A percentile compares a stretch with the other conserved stretches of the same genome.
These are phyloP conservation scores for Suricata suricatta DNA, from an alignment of 2,113 vertebrate species.

Conservation along the genomic window DNA sequence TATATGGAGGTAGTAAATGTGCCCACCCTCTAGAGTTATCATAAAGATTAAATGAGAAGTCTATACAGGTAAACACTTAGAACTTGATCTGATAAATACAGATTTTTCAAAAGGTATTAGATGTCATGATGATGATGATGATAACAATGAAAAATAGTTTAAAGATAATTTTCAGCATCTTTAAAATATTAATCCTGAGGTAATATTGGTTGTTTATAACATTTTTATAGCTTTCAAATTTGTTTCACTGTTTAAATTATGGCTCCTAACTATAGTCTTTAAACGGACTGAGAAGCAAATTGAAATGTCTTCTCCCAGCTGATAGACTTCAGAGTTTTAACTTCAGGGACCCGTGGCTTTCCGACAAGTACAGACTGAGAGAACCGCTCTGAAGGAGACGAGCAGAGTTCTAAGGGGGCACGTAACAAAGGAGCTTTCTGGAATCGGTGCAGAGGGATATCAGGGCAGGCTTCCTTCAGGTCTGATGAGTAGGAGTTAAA, in stretches of 20 bases:
- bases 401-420: neutral
- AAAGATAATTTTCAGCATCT: neutral
- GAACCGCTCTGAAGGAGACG: neutral
- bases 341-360: neutral
- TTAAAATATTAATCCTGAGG: neutral
- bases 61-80: neutral
- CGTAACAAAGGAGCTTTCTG: neutral
- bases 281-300: constrained; percentile 24
- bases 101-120: neutral
- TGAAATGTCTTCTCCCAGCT: neutral
- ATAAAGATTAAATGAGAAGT: neutral
- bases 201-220: neutral
- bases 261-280: neutral
- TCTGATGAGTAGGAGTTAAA: neutral
- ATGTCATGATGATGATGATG: neutral
- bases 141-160: neutral
- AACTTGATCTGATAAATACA: neutral
- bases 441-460: neutral
- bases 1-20: neutral
- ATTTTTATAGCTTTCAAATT: neutral
- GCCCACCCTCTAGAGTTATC: neutral
- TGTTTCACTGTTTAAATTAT: constrained; percentile 23
- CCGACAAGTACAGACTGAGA: neutral
- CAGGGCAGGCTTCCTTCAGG: neutral
- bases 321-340: neutral